phyloP scores from a whole-genome alignment of 2,113 vertebrate genomes.

The Fulmarus glacialis region DNA sequence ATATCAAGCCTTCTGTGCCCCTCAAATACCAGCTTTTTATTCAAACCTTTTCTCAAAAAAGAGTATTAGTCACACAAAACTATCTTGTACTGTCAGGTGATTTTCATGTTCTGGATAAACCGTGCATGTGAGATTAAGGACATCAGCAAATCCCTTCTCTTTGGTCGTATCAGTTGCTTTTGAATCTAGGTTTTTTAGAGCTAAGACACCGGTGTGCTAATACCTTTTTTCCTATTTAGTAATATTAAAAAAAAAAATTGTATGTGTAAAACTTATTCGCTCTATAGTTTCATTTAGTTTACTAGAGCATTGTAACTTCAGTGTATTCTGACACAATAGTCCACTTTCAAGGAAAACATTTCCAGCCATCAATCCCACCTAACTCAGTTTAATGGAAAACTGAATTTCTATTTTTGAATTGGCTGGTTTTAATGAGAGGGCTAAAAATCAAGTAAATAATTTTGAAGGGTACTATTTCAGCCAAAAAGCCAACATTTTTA shows the following conservation, averaged over 20 bases:
- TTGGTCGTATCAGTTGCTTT: background rate
- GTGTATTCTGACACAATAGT: background rate
- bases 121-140: background rate
- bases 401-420: background rate
- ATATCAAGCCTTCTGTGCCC: background rate
- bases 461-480: background rate
- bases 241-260: background rate
- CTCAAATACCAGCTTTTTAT: background rate
- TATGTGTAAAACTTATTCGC: background rate
- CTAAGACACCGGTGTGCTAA: background rate
- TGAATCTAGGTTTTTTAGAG: background rate
- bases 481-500: background rate
- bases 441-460: background rate
- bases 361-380: background rate
- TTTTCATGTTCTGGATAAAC: background rate
- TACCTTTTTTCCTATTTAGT: background rate
- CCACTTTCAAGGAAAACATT: background rate
- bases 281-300: background rate
- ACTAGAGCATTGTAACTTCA: background rate
- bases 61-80: background rate
- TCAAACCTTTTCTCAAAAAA: background rate
- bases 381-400: background rate
- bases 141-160: background rate
- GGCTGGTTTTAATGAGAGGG: background rate
- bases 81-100: background rate